Percentiles rank a stretch among this genome's conserved stretches.
Conservation (phyloP, 1,140 invertebrate genomes). For the Alviniconcha marisindica region DNA sequence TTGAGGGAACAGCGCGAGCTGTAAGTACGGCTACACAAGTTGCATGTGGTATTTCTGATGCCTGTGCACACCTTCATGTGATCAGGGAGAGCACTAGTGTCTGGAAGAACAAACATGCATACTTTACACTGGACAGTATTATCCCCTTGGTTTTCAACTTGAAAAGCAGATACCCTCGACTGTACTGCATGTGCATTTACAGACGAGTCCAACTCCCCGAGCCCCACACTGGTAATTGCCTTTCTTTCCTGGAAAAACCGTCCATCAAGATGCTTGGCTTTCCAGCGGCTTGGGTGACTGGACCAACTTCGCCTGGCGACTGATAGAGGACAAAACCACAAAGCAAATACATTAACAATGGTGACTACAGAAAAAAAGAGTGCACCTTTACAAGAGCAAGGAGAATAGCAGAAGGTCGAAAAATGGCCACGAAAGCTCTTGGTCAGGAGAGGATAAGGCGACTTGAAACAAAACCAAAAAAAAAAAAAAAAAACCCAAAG, state of each 20-base stretch:
- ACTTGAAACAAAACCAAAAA: too few species aligned
- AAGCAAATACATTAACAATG: neutral
- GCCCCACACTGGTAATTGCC: neutral
- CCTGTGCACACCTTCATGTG: neutral
- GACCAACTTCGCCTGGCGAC: neutral
- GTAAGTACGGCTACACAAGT: slow-evolving; percentile 38
- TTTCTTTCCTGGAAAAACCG: neutral
- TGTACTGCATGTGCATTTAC: neutral
- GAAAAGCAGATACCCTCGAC: neutral
- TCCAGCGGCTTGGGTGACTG: neutral
- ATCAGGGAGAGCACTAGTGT: neutral
- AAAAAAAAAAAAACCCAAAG: too few species aligned
- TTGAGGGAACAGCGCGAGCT: slow-evolving; percentile 47
- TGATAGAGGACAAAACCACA: neutral
- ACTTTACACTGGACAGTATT: slow-evolving; percentile 10
- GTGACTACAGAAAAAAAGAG: neutral
- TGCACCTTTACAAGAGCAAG: neutral
- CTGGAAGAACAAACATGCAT: slow-evolving; percentile 31
- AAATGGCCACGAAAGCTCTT: too few species aligned
- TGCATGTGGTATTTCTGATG: slow-evolving; percentile 21
- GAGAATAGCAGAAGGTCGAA: too few species aligned
- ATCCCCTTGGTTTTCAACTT: neutral
- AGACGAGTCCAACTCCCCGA: neutral
- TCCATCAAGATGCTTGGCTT: neutral
- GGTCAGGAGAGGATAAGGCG: too few species aligned